Evolutionary conservation across 2,113 vertebrate species (phyloP).

Genomic region (Cyanocitta stelleri): DNA sequence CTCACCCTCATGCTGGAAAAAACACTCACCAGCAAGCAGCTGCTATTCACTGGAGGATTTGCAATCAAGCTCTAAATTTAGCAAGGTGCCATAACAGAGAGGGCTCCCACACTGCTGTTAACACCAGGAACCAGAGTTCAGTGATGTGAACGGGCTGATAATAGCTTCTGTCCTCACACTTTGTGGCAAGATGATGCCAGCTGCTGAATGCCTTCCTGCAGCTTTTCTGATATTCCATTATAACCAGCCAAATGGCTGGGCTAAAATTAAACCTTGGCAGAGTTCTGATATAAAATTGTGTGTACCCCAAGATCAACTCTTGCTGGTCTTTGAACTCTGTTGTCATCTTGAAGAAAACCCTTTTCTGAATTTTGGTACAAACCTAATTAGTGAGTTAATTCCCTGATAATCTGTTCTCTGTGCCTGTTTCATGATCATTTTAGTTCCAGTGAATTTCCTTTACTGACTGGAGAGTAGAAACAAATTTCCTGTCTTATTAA

Average conservation of each 20-base stretch:
- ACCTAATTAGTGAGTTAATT: slow-evolving; percentile 47
- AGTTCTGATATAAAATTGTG: neutral
- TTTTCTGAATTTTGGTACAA: neutral
- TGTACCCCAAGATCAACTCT: neutral
- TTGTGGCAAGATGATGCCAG: neutral
- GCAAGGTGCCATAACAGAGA: neutral
- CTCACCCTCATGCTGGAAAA: neutral
- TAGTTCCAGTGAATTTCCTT: slow-evolving; percentile 51
- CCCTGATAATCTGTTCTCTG: neutral
- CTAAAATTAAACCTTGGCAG: neutral
- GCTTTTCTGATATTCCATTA: neutral
- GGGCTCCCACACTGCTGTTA: neutral
- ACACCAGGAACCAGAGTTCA: neutral
- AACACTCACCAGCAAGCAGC: neutral
- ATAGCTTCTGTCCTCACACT: neutral
- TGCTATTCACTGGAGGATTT: neutral
- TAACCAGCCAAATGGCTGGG: neutral
- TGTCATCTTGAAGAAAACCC: neutral
- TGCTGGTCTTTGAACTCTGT: neutral
- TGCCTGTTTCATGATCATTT: slow-evolving; percentile 50
- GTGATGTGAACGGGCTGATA: neutral
- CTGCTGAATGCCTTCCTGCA: neutral
- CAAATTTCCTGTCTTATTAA: neutral
- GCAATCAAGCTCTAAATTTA: neutral
- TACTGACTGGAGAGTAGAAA: neutral